Evolutionary conservation across 1,140 invertebrate genomes (phyloP), one percentile per base, ranked within the genome.

Genomic region (Asobara japonica): DNA sequence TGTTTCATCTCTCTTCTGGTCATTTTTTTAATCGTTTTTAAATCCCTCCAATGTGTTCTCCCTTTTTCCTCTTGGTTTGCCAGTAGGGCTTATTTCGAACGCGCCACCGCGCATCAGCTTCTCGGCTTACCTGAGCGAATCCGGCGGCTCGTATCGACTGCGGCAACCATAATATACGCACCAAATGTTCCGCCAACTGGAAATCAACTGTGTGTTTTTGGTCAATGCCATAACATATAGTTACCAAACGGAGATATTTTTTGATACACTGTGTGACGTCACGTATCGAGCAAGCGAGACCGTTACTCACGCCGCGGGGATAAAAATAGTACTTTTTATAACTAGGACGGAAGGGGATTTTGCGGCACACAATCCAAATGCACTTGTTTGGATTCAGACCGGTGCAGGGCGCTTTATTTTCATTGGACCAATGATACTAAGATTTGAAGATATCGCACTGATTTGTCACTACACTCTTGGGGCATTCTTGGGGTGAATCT

Each of bases 161-260:
- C 76, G 68, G 73, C 79, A 77, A 83, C 82, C 79, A 82, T 81
- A 84, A 83, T 84, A 82, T 77, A 82, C 78, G 80, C 79, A 79
- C 20, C 77, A 75, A 82, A 78, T 82, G 82, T 79, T 82, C 79
- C 81, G 48, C 73, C 78, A 79, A 79, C 77, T 74, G 78, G 81
- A 84, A 66, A 82, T 83, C 78, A 79, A 82, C 74, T 78, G 74
- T 78, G 41, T 56, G 51, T 56, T n/a, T 20, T 56, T 56, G 18
- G 51, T 56, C 18, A 3, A 56, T 56, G 51, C 51, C 51, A 56
- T 18, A 56, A 56, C 51, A 56, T 56, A 56, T 56, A 56, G 22
- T 56, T 22, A n/a, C n/a, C n/a, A n/a, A n/a, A n/a, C n/a, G n/a
- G n/a, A n/a, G n/a, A n/a, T n/a, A n/a, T n/a, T n/a, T n/a, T n/a